Evolutionary conservation across 2,113 vertebrate genomes (phyloP).

Genomic region (Petrocephalus microphthalmus): DNA sequence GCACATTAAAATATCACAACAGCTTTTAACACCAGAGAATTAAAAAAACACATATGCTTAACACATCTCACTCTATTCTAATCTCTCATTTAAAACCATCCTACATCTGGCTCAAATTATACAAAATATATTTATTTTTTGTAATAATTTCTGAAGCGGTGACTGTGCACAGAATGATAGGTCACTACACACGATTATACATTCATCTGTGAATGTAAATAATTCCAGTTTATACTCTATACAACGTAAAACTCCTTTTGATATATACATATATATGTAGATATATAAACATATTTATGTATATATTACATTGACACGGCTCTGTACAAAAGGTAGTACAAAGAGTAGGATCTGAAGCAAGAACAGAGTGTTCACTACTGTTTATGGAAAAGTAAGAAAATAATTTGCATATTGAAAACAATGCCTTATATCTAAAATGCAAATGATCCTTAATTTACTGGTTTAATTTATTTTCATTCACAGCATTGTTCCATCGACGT

Average conservation of each 20-base stretch:
- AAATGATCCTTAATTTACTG: background rate
- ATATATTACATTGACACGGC: slow-evolving; percentile 31
- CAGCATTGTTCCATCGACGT: background rate
- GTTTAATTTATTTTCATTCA: background rate
- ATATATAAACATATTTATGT: slow-evolving; percentile 34
- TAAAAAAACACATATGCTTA: slow-evolving; percentile 34
- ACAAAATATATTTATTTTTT: slow-evolving; percentile 35
- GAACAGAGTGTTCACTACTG: slow-evolving; percentile 30
- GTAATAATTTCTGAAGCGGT: slow-evolving; percentile 38
- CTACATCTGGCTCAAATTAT: slow-evolving; percentile 28
- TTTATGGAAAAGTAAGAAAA: slow-evolving; percentile 43
- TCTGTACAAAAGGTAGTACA: slow-evolving; percentile 47
- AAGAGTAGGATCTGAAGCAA: slow-evolving; percentile 42
- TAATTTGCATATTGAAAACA: slow-evolving; percentile 37
- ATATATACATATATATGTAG: slow-evolving; percentile 32
- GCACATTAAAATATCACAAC: slow-evolving; percentile 63
- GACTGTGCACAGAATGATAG: slow-evolving; percentile 42
- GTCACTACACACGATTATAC: slow-evolving; percentile 46
- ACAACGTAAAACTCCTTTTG: slow-evolving; percentile 29
- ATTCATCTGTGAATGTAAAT: slow-evolving; percentile 42
- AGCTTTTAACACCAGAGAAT: slow-evolving; percentile 53
- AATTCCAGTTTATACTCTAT: slow-evolving; percentile 40
- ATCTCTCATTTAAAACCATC: background rate
- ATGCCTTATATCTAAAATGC: slow-evolving; percentile 25
- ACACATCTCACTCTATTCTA: slow-evolving; percentile 40